These are phyloP conservation scores for Tethea ocularis DNA, from an alignment of 2,888 invertebrate genomes.

Conservation along the genomic window DNA sequence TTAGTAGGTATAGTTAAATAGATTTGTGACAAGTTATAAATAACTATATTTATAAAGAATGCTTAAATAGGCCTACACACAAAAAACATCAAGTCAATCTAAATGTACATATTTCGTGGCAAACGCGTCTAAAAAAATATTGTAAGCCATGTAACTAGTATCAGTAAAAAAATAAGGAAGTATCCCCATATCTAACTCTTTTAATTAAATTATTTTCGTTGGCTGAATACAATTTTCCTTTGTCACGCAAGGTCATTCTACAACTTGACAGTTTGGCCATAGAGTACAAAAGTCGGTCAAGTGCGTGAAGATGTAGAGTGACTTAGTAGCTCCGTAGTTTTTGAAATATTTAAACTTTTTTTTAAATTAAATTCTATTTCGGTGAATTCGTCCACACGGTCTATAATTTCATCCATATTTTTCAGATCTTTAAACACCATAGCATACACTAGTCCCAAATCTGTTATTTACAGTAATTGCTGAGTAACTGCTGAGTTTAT, in stretches of 20 bases:
- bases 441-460: no score
- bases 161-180: constrained; percentile 28
- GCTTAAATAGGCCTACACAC: no score
- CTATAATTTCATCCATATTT: no score
- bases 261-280: neutral
- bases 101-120: constrained; percentile 25
- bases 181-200: constrained; percentile 48
- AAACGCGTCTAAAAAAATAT: constrained; percentile 20
- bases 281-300: neutral
- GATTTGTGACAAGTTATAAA: no score
- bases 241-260: constrained; percentile 62
- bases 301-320: neutral
- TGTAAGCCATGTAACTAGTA: constrained; percentile 16
- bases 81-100: constrained; percentile 24
- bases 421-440: no score
- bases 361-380: no score
- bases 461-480: no score
- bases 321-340: neutral
- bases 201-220: constrained; percentile 51
- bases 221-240: constrained; percentile 46
- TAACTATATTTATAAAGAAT: no score
- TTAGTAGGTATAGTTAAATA: no score
- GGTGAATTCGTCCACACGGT: no score
- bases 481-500: no score
- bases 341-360: no score